phyloP scores from a whole-genome alignment of 2,888 invertebrate species.

The Cancer borealis region DNA sequence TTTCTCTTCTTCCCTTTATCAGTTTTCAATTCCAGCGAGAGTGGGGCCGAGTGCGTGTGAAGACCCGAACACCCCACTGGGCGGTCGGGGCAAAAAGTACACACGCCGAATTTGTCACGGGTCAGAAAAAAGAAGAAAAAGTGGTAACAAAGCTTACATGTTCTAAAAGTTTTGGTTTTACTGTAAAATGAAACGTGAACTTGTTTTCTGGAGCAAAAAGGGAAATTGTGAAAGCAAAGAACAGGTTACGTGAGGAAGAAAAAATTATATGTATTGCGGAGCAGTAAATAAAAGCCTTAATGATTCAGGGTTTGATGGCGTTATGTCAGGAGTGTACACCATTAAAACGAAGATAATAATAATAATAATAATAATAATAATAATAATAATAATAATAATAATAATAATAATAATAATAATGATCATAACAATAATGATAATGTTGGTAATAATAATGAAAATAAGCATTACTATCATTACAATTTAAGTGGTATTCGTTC shows the following conservation, averaged over 20 bases:
- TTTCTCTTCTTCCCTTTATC: constrained; percentile 41
- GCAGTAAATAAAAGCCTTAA: background rate
- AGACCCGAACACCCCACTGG: background rate
- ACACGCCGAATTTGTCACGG: background rate
- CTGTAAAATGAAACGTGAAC: background rate
- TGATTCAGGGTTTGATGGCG: background rate
- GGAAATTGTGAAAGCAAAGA: background rate
- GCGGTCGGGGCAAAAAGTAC: constrained; percentile 27
- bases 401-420: background rate
- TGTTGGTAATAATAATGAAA: background rate
- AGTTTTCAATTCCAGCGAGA: constrained; percentile 38
- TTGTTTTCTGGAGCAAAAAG: background rate
- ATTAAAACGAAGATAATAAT: background rate
- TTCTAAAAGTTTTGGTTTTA: background rate
- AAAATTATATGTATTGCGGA: background rate
- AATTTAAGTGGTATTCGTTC: background rate
- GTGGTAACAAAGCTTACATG: background rate
- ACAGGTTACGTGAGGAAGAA: background rate
- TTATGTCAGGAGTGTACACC: background rate
- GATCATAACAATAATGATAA: background rate
- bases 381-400: background rate
- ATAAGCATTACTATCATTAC: background rate
- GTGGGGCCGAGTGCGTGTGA: constrained; percentile 1
- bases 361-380: background rate
- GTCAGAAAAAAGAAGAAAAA: background rate